Percentiles rank a stretch among this genome's conserved stretches.
Conservation (phyloP, 2,797 vertebrate genomes). For the Rhinella marina region DNA sequence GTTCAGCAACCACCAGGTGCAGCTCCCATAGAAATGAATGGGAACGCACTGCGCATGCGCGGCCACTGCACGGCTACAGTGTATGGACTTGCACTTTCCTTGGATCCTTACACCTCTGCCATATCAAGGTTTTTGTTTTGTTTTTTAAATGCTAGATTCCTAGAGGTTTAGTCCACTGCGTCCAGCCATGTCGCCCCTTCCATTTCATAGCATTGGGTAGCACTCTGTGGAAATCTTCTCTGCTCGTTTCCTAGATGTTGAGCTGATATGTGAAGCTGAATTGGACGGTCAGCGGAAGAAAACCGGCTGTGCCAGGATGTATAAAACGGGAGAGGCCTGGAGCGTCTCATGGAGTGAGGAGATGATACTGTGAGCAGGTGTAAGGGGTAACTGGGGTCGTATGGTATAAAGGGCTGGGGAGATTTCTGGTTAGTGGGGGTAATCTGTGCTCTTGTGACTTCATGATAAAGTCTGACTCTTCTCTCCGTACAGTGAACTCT, state of each 20-base stretch:
- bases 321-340: constrained; percentile 40
- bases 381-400: constrained; percentile 35
- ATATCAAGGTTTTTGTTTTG: too few species aligned
- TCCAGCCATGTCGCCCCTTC: too few species aligned
- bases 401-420: background rate
- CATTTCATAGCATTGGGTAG: background rate
- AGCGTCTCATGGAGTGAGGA: constrained; percentile 88
- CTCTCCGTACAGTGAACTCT: constrained; percentile 79
- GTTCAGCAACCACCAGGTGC: too few species aligned
- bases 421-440: background rate
- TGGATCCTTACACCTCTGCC: too few species aligned
- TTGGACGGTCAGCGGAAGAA: constrained; percentile 86
- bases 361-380: constrained; percentile 83
- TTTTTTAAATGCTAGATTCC: too few species aligned
- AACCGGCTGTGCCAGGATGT: constrained; percentile 67
- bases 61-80: too few species aligned
- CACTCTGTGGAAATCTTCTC: too few species aligned
- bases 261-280: constrained; percentile 84
- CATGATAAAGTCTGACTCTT: background rate
- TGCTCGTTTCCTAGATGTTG: constrained; percentile 72
- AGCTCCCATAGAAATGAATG: too few species aligned
- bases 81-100: too few species aligned
- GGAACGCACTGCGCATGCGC: too few species aligned
- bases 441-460: too few species aligned
- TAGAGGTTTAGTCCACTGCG: too few species aligned